Base-by-base conservation (phyloP, 2,888 invertebrate genomes). In the Scaeva pyrastri region DNA sequence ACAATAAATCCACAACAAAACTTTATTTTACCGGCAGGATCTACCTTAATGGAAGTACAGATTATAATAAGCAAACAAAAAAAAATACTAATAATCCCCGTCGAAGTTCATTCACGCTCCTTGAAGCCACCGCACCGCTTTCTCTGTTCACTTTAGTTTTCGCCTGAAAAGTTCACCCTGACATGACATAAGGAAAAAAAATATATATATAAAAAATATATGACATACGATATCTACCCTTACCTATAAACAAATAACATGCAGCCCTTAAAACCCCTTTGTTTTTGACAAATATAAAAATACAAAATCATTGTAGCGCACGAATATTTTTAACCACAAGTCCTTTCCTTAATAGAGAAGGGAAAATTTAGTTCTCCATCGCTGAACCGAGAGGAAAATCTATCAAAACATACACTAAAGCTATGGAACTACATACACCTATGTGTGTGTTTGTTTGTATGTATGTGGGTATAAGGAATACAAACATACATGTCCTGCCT, bases 271-370 rank as follows among this genome's bases (percentile, higher is more conserved):
- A 41, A 66, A 48, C 7, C 48, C 66, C 8, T 56, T 43, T 19
- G 64, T 36, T 68, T 56, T 43, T 19, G 64, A 23, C 41, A 64
- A 71, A 71, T 8, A n/a, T n/a, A n/a, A 31, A 31, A 7, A 23
- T 56, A 52, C 48, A 80, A 79, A 85, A 76, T 31, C 75, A 62
- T 68, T 80, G 50, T 80, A 50, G 64, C 43, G 62, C 60, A 36
- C 39, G 52, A 52, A 64, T 19, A 58, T 48, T 58, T 72, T 39
- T 21, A 79, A 72, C 75, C 79, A 78, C 64, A 19, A 50, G 50
- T 62, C 68, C 62, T 41, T 39, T 62, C 68, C 62, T 41, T 39
- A 84, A 68, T 12, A 39, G 36, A 39, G 45, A 21, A 31, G 71
- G 71, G 45, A 58, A 52, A 75, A 84, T 52, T 52, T 16, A 62